A percentile compares a stretch with the other conserved stretches of the same genome.
phyloP scores from a whole-genome alignment of 2,888 invertebrate genomes.

The Plebejus melissa region DNA sequence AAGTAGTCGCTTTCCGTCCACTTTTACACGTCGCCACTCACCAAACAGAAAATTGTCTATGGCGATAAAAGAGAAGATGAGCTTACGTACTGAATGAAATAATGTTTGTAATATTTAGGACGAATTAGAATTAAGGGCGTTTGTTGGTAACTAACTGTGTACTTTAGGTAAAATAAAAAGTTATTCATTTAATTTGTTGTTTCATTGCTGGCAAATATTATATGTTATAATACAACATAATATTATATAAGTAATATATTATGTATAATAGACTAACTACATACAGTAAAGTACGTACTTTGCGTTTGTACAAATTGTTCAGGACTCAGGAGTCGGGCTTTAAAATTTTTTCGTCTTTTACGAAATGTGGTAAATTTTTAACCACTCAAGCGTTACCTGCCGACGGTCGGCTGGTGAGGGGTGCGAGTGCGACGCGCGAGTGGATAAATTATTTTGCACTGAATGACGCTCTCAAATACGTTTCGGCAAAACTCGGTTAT shows the following conservation, averaged over 20 bases:
- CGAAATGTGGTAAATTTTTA: too few species aligned
- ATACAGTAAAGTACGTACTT: too few species aligned
- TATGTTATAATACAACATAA: not conserved
- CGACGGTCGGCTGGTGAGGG: too few species aligned
- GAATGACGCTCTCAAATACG: too few species aligned
- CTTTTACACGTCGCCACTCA: not conserved
- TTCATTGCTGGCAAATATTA: not conserved
- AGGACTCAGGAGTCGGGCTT: too few species aligned
- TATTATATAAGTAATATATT: not conserved
- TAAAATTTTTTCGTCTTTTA: too few species aligned
- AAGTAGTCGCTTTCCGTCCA: conserved; percentile 4
- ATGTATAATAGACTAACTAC: too few species aligned
- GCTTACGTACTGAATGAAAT: not conserved
- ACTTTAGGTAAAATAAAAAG: not conserved
- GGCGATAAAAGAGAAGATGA: conserved; percentile 3
- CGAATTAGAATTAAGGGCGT: not conserved
- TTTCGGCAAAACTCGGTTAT: too few species aligned
- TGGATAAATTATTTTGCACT: too few species aligned
- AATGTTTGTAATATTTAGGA: not conserved
- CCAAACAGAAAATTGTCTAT: not conserved
- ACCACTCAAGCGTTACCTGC: too few species aligned
- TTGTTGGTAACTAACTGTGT: conserved; percentile 5
- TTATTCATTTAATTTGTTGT: conserved; percentile 8
- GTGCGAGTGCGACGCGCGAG: too few species aligned
- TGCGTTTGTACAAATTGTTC: too few species aligned